Base-by-base conservation (phyloP, 2,797 vertebrate species). In the Tapera naevia region DNA sequence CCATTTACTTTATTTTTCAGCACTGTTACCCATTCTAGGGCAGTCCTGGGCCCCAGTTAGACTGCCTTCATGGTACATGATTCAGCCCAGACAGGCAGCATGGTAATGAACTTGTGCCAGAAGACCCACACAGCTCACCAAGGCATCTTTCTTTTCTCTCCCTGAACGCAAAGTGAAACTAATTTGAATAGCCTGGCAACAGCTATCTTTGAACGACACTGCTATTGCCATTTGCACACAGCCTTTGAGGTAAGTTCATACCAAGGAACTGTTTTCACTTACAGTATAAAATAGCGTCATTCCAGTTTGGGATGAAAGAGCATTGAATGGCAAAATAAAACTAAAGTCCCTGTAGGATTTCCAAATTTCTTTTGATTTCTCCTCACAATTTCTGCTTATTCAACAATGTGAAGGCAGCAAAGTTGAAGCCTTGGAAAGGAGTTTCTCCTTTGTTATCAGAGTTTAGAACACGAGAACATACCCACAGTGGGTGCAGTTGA, bases 401-500 rank as follows among this genome's bases (percentile, higher is more conserved):
- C 61, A 84, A 50, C 43, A 69, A 58, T 3, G 25, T 32, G 69
- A 95, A 91, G 39, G 43, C 51, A 92, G 48, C 9, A 21, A 94
- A 83, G 27, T 46, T 73, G 17, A 91, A 35, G 67, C 17, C 46
- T 51, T 25, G 37, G 53, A 83, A 86, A 64, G 66, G 32, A 65
- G 15, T 39, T 21, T 14, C 28, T 81, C 54, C 22, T 37, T 48
- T 79, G n/a, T 11, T 43, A 18, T 66, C 35, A 70, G 50, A 62
- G 39, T 51, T 71, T 67, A 78, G 28, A 53, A 74, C 21, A 62
- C 2, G 45, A 56, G 23, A 66, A 97, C 97, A 10, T 96, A 98
- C 98, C 98, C 98, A 80, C 98, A 98, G 92, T 98, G 97, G 56
- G 97, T 97, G 86, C 98, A 98, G 95, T 81, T 98, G 96, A 98